phyloP scores from a whole-genome alignment of 2,113 vertebrate genomes.

The Pteropus alecto region DNA sequence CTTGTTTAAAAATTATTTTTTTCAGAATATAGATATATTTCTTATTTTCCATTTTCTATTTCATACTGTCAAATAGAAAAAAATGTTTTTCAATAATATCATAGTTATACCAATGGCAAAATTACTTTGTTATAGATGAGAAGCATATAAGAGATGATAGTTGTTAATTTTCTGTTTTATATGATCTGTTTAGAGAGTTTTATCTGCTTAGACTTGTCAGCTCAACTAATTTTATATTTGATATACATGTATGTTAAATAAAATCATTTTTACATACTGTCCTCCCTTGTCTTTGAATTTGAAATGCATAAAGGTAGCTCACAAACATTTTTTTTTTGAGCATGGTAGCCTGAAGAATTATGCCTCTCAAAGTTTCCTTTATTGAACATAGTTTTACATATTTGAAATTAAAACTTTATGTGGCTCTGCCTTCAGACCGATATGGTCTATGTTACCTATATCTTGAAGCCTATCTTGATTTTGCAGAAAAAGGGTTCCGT shows the following conservation, averaged over 20 bases:
- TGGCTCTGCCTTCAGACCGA: not conserved
- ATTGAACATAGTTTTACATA: not conserved
- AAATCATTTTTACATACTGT: slow-evolving; percentile 34
- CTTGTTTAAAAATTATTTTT: not conserved
- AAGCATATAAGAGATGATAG: not conserved
- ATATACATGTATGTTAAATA: slow-evolving; percentile 38
- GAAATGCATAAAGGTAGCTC: not conserved
- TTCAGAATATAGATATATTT: not conserved
- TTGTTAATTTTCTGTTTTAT: slow-evolving; percentile 10
- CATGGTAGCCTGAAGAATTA: not conserved
- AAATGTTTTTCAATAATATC: not conserved
- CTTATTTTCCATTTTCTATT: slow-evolving; percentile 18
- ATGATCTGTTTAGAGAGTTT: not conserved
- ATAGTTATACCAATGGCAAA: not conserved
- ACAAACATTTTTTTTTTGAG: not conserved
- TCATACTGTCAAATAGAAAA: not conserved
- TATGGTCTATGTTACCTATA: not conserved
- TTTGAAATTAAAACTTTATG: slow-evolving; percentile 26
- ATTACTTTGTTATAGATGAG: not conserved
- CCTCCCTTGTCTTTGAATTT: slow-evolving; percentile 31
- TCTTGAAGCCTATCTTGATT: not conserved
- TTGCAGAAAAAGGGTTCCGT: not conserved
- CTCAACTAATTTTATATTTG: slow-evolving; percentile 35
- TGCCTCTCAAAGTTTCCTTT: not conserved
- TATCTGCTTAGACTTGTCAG: not conserved